Base-by-base conservation (phyloP, 2,888 invertebrate genomes). In the Xanthia togata region DNA sequence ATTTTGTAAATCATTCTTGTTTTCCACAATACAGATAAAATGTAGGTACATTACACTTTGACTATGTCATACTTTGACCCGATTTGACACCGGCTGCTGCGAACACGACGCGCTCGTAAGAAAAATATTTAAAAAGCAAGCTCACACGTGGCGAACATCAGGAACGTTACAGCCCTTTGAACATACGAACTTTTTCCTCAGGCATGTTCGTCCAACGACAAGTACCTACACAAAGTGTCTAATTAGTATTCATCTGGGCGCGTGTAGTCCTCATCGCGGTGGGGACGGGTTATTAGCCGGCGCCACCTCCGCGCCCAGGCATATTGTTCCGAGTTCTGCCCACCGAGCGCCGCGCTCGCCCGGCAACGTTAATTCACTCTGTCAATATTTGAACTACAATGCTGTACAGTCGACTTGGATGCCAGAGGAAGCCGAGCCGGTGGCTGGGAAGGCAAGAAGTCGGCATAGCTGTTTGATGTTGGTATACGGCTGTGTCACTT, bases 401-500 rank as follows among this genome's bases (percentile, higher is more conserved):
- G 89, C 86, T 89, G 89, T 89, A 85, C 88, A 87, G 78, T 89
- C 78, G 91, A 93, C 91, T 91, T 92, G 92, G 91, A 89, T 82
- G 83, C 88, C 91, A 91, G 90, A 91, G 84, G 89, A 91, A 90
- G 79, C 87, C 91, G 87, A 94, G 95, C 96, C 96, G 96, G 96
- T 96, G 96, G 96, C 96, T 96, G 97, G 97, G 98, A 97, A 98
- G 98, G 98, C 98, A 98, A 98, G 98, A 98, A 98, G 98, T 98
- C 98, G 98, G 98, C 98, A 98, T 98, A 98, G 98, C 98, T 98
- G 98, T 98, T 97, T 97, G 96, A 96, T 94, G 96, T 96, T 95
- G 90, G 97, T 97, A 97, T 97, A 97, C 98, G 98, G 98, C 98
- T 98, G 97, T 98, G 98, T 97, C 98, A 97, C 98, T 98, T 98